Evolutionary conservation across 2,113 vertebrate genomes (phyloP).

Genomic region (Amphilophus citrinellus): DNA sequence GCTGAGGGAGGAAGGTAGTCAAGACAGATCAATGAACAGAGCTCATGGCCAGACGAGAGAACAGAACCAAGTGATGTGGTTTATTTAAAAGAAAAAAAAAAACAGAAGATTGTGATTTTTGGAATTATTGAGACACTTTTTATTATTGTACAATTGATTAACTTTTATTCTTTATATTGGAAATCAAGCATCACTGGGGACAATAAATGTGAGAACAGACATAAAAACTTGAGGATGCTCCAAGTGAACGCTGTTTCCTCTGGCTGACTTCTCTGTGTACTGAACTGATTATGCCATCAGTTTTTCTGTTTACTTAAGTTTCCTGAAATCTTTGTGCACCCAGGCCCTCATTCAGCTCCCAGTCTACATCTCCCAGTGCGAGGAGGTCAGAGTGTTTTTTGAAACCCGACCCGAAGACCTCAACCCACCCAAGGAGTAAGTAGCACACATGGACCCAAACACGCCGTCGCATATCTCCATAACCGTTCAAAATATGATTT

Average conservation of each 20-base stretch:
- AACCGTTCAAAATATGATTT: slow-evolving; percentile 35
- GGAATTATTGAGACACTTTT: neutral
- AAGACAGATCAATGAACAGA: slow-evolving; percentile 17
- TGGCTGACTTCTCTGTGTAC: neutral
- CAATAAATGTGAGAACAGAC: neutral
- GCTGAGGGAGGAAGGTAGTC: neutral
- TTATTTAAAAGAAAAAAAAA: neutral
- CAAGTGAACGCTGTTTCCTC: neutral
- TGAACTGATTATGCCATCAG: neutral
- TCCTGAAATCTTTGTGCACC: neutral
- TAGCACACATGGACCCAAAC: slow-evolving; percentile 6
- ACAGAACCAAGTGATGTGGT: neutral
- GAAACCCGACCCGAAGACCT: slow-evolving; percentile 96
- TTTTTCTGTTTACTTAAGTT: neutral
- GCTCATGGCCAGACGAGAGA: neutral
- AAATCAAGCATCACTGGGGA: neutral
- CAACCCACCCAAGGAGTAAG: slow-evolving; percentile 94
- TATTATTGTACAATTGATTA: neutral
- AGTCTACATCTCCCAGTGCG: slow-evolving; percentile 97
- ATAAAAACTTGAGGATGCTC: neutral
- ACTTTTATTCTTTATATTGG: neutral
- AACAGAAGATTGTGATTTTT: neutral
- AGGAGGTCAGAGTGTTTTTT: slow-evolving; percentile 96
- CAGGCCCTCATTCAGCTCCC: slow-evolving; percentile 97
- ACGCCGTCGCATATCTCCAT: neutral